Conservation (phyloP, 2,113 vertebrate genomes). For the Phasianus colchicus region DNA sequence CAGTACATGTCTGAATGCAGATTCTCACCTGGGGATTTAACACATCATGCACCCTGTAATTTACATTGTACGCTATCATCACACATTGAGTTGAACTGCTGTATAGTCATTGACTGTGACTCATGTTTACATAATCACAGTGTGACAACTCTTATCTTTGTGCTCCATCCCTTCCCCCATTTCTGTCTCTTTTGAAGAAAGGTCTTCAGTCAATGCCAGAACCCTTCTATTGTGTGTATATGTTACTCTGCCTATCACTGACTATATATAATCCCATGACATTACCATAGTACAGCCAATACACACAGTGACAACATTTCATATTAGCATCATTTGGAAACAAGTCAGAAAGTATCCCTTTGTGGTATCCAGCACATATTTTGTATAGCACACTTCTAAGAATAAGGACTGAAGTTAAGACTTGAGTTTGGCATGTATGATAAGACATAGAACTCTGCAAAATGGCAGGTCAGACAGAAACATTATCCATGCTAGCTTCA, state of each 20-base stretch:
- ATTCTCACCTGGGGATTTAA: background rate
- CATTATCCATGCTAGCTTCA: fast-evolving
- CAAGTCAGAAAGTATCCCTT: background rate
- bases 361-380: background rate
- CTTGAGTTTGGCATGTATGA: fast-evolving
- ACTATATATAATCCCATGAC: background rate
- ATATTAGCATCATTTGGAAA: background rate
- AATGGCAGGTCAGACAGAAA: background rate
- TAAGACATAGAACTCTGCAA: fast-evolving
- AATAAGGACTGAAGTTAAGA: background rate
- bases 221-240: background rate
- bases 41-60: background rate
- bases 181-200: background rate
- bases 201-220: background rate
- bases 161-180: background rate
- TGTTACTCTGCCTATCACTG: background rate
- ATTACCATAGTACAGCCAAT: background rate
- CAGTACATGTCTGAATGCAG: background rate
- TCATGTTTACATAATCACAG: background rate
- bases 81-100: background rate
- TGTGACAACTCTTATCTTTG: background rate
- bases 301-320: background rate
- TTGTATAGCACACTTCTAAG: background rate
- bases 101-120: background rate
- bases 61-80: background rate